Conservation (phyloP, 2,888 invertebrate species). For the Camponotus fellah region DNA sequence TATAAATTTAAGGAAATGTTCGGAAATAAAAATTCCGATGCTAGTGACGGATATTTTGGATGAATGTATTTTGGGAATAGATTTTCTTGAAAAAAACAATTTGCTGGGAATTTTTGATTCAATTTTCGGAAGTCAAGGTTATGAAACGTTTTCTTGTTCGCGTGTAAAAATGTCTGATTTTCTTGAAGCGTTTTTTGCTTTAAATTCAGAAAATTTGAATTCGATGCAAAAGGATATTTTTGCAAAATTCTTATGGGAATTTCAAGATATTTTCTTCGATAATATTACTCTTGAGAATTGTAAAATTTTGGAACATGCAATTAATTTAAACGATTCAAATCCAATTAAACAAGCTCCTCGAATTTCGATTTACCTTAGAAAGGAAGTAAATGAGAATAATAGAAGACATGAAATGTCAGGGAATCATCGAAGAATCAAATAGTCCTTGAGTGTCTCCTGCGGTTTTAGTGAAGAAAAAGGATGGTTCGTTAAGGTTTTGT, state of each 20-base stretch:
- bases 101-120: no score
- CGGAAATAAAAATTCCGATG: no score
- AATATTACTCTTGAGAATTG: not conserved
- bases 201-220: not conserved
- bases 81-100: no score
- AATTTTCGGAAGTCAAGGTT: no score
- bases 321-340: not conserved
- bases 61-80: no score
- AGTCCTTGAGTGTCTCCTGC: not conserved
- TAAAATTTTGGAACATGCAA: not conserved
- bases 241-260: not conserved
- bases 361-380: not conserved
- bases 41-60: no score
- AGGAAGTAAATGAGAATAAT: not conserved
- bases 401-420: not conserved
- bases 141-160: no score
- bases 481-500: not conserved
- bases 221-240: not conserved
- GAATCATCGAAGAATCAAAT: not conserved
- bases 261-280: not conserved
- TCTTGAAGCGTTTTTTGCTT: no score
- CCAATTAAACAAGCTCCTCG: not conserved
- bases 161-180: no score
- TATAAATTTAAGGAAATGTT: no score
- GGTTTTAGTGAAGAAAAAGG: not conserved